These are phyloP conservation scores for Tinea pellionella DNA, from an alignment of 2,888 invertebrate genomes.

Conservation along the genomic window DNA sequence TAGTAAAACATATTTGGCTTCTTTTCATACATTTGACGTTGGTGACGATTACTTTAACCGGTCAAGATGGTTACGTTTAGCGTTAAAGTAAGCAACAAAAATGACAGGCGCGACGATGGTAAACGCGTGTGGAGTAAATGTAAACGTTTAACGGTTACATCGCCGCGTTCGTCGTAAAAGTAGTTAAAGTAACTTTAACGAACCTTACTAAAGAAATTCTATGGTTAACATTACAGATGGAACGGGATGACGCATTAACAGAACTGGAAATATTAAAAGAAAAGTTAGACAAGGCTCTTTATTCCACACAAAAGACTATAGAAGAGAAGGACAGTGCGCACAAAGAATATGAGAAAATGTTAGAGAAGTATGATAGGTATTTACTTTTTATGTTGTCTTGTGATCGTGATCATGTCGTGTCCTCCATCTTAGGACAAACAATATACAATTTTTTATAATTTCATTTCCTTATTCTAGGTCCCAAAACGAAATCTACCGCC, in stretches of 20 bases:
- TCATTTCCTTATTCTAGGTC: conserved; percentile 63
- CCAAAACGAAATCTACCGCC: conserved; percentile 88
- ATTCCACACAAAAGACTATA: conserved; percentile 83
- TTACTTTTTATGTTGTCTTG: conserved; percentile 53
- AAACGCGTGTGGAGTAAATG: too few species aligned
- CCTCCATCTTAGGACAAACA: conserved; percentile 19
- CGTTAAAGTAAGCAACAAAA: too few species aligned
- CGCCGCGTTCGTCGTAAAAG: too few species aligned
- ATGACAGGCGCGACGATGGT: too few species aligned
- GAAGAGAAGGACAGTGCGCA: conserved; percentile 90
- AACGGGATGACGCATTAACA: conserved; percentile 85
- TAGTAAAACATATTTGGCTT: too few species aligned
- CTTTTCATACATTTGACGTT: too few species aligned
- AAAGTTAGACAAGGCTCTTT: conserved; percentile 88
- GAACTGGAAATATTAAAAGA: conserved; percentile 90
- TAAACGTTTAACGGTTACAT: too few species aligned
- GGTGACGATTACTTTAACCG: too few species aligned
- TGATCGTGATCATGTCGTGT: conserved; percentile 41
- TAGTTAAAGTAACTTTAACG: too few species aligned
- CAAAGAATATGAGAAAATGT: conserved; percentile 91
- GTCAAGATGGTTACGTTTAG: too few species aligned
- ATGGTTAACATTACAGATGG: conserved; percentile 70
- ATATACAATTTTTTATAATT: conserved; percentile 5
- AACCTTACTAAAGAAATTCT: too few species aligned
- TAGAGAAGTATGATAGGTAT: conserved; percentile 92